phyloP scores from a whole-genome alignment of 2,888 invertebrate genomes.

The Azorinus chamasolen region DNA sequence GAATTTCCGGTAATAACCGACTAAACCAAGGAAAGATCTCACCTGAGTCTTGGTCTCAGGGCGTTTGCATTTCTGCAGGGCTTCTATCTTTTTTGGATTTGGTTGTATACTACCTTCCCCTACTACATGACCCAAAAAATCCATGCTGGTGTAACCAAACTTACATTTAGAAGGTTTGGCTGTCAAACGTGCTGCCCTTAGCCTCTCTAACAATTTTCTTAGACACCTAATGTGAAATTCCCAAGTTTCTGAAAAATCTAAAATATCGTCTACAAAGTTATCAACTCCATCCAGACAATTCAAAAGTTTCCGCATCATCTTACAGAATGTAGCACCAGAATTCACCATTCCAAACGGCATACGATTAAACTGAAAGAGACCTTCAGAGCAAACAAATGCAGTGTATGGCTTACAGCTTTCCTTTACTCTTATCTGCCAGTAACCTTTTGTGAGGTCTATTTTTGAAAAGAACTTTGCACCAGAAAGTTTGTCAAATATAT shows the following conservation, averaged over 20 bases:
- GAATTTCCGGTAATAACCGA: conserved; percentile 44
- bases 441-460: conserved; percentile 62
- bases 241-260: conserved; percentile 43
- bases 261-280: conserved; percentile 59
- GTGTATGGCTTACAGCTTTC: conserved; percentile 38
- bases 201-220: conserved; percentile 26
- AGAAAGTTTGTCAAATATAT: conserved; percentile 58
- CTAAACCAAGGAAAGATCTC: conserved; percentile 39
- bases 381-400: conserved; percentile 49
- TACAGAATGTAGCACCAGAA: conserved; percentile 37
- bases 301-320: conserved; percentile 53
- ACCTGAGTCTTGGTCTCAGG: conserved; percentile 23
- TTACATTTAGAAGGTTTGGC: conserved; percentile 48
- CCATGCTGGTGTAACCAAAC: conserved; percentile 14
- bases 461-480: conserved; percentile 53
- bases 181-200: conserved; percentile 47
- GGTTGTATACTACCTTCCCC: conserved; percentile 17
- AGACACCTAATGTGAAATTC: conserved; percentile 48
- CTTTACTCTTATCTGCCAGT: conserved; percentile 62
- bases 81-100: conserved; percentile 22
- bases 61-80: conserved; percentile 11
- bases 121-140: conserved; percentile 36
- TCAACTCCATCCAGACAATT: conserved; percentile 36
- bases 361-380: conserved; percentile 44
- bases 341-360: conserved; percentile 56